phyloP scores from a whole-genome alignment of 2,797 vertebrate species.

The Gobio occitaniae region DNA sequence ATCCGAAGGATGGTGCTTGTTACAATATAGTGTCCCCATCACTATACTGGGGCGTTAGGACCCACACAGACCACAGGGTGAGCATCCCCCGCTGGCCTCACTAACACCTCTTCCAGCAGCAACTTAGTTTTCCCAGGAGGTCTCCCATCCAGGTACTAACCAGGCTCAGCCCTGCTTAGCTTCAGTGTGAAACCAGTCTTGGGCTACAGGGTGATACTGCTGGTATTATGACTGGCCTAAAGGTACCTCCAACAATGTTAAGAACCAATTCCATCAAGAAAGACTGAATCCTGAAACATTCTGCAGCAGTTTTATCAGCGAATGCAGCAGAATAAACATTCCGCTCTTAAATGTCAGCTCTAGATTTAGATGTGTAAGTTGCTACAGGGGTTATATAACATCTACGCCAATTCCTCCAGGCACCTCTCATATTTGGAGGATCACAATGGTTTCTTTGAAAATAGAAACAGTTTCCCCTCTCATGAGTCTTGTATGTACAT shows the following conservation, averaged over 20 bases:
- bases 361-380: slow-evolving; percentile 47
- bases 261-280: neutral
- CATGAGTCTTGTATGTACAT: slow-evolving; percentile 5
- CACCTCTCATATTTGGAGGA: slow-evolving; percentile 38
- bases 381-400: slow-evolving; percentile 49
- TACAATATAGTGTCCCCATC: too few relatives aligned
- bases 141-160: too few relatives aligned
- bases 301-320: slow-evolving; percentile 1
- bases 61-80: too few relatives aligned
- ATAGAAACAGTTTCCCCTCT: neutral
- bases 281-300: neutral
- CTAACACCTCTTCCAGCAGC: too few relatives aligned
- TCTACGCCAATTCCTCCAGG: slow-evolving; percentile 30
- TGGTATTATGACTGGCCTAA: too few relatives aligned
- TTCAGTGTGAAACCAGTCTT: too few relatives aligned
- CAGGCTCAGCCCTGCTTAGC: too few relatives aligned
- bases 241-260: neutral
- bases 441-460: slow-evolving; percentile 41
- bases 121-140: too few relatives aligned
- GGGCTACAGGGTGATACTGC: too few relatives aligned
- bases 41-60: too few relatives aligned
- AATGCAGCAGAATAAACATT: slow-evolving; percentile 50
- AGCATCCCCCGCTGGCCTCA: too few relatives aligned
- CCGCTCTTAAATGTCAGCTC: slow-evolving; percentile 53
- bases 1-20: too few relatives aligned